phyloP scores from a whole-genome alignment of 2,888 invertebrate genomes.

The Allolobophora icterica region DNA sequence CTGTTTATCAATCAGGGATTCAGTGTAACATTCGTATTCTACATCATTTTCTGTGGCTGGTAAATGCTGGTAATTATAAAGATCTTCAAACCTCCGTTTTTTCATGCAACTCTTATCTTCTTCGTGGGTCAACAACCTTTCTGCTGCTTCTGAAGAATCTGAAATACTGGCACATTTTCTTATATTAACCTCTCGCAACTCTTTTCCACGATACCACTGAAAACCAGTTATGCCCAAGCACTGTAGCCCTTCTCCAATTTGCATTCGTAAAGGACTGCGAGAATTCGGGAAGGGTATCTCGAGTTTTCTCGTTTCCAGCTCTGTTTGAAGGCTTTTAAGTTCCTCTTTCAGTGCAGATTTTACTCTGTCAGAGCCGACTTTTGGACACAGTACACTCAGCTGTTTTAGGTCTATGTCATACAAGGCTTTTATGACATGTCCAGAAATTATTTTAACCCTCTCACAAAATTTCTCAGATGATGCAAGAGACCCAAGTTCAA shows the following conservation, averaged over 20 bases:
- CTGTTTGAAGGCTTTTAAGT: not conserved
- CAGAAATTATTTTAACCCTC: not conserved
- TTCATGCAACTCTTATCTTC: not conserved
- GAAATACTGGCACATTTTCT: not conserved
- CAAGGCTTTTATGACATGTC: not conserved
- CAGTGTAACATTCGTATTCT: not conserved
- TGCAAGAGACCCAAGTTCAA: conserved; percentile 18
- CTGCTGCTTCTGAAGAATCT: not conserved
- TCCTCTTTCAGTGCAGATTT: not conserved
- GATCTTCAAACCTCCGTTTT: not conserved
- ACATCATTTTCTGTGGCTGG: not conserved
- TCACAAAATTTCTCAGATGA: not conserved
- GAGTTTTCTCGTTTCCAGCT: not conserved
- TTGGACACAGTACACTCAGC: not conserved
- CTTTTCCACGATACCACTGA: not conserved
- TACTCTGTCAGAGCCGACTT: not conserved
- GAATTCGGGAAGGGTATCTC: not conserved
- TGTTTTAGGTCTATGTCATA: not conserved
- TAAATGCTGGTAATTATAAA: not conserved
- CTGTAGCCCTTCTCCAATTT: not conserved
- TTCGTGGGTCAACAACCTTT: not conserved
- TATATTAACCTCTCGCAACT: not conserved
- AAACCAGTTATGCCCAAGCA: not conserved
- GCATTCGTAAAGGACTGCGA: not conserved
- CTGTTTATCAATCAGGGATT: not conserved